A percentile compares a stretch with the other conserved stretches of the same genome.
Conservation (phyloP, 37 sponge, comb jelly and placozoan genomes). For the Chondrosia reniformis region DNA sequence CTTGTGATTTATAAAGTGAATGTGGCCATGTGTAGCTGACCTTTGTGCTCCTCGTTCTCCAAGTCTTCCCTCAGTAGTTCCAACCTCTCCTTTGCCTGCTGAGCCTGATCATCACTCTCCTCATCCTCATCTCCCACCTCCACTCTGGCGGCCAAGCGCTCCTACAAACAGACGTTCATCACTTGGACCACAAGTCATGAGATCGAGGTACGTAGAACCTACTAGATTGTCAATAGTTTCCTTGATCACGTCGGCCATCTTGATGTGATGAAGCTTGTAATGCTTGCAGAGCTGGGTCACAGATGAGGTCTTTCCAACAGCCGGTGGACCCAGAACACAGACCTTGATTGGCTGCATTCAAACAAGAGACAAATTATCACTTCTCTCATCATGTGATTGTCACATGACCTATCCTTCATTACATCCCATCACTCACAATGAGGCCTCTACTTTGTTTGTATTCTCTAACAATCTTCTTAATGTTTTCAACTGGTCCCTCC, state of each 20-base stretch:
- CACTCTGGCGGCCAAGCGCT: constrained; percentile 33
- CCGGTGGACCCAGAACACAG: constrained; percentile 90
- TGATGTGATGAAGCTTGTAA: constrained; percentile 92
- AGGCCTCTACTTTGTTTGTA: constrained; percentile 79
- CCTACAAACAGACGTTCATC: background rate
- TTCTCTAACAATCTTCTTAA: constrained; percentile 56
- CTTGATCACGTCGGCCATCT: constrained; percentile 77
- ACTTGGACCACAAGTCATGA: too few relatives aligned
- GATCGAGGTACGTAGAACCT: background rate
- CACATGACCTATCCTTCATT: background rate
- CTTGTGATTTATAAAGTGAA: background rate
- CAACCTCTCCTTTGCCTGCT: constrained; percentile 72
- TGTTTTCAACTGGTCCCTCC: constrained; percentile 85
- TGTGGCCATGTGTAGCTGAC: constrained; percentile 20
- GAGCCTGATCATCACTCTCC: constrained; percentile 76
- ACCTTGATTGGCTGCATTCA: constrained; percentile 60
- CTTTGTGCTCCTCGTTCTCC: constrained; percentile 64
- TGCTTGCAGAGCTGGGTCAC: constrained; percentile 73
- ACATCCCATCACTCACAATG: constrained; percentile 30
- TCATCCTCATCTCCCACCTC: constrained; percentile 73
- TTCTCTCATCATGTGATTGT: background rate
- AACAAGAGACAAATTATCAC: background rate
- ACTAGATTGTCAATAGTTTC: constrained; percentile 70
- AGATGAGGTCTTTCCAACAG: constrained; percentile 72
- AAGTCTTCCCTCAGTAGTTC: constrained; percentile 78